Evolutionary conservation across 2,113 vertebrate species (phyloP).

Genomic region (Canis aureus): DNA sequence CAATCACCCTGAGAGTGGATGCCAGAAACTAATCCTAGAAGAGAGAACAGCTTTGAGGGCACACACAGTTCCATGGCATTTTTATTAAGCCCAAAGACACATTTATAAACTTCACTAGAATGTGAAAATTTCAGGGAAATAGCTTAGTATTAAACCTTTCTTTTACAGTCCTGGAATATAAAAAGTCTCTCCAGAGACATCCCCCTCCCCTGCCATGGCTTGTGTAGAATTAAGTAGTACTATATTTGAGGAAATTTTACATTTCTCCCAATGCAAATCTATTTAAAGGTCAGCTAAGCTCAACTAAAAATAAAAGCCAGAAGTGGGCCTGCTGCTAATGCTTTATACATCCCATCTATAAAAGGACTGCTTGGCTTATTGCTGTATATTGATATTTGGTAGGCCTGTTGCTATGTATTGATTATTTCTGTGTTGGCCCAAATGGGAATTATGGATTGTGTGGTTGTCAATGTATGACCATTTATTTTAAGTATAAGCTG

Average conservation of each 20-base stretch:
- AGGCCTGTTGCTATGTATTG: neutral
- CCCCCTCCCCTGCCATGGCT: neutral
- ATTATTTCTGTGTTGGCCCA: conserved; percentile 62
- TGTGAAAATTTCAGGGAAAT: conserved; percentile 16
- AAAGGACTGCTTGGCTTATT: conserved; percentile 48
- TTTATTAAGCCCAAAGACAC: neutral
- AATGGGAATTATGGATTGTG: conserved; percentile 57
- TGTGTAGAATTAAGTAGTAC: conserved; percentile 59
- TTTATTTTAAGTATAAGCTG: neutral
- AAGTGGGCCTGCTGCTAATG: conserved; percentile 32
- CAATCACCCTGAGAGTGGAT: neutral
- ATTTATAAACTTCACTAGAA: conserved; percentile 1
- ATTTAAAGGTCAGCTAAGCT: conserved; percentile 65
- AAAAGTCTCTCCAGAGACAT: conserved; percentile 44
- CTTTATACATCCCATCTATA: conserved; percentile 14
- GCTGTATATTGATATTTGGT: conserved; percentile 46
- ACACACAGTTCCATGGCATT: neutral
- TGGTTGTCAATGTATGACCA: neutral
- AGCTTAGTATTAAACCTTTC: neutral
- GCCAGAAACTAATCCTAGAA: neutral
- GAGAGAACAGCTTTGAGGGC: neutral
- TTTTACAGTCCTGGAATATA: conserved; percentile 39
- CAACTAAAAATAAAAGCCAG: conserved; percentile 66
- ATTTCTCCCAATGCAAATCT: conserved; percentile 56
- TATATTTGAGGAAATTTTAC: conserved; percentile 58